Evolutionary conservation across 2,888 invertebrate species (phyloP).

Genomic region (Ormyrus nitidulus): DNA sequence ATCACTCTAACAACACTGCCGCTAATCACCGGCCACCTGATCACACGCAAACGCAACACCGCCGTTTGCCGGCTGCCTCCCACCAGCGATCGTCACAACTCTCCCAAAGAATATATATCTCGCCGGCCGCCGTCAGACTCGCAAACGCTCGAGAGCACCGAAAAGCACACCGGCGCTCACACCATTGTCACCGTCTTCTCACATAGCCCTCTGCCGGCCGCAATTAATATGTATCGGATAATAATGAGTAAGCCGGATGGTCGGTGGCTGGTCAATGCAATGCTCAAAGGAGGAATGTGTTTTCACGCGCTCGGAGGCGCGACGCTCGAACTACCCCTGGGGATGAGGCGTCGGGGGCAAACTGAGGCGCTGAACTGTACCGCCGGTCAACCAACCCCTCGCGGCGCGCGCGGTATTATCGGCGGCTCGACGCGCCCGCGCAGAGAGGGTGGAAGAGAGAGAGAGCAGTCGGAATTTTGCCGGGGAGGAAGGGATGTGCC

Average conservation of each 20-base stretch:
- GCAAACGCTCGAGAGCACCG: neutral
- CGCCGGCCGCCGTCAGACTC: neutral
- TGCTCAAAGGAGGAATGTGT: neutral
- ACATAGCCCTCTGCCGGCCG: no score
- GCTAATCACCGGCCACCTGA: neutral
- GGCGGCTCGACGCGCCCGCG: conserved; percentile 57
- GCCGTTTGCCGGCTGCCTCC: neutral
- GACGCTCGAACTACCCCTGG: conserved; percentile 65
- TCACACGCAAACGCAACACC: neutral
- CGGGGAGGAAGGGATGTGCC: conserved; percentile 10
- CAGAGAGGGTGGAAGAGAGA: neutral
- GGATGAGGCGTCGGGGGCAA: conserved; percentile 66
- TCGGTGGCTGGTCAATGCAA: no score
- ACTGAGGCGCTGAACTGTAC: conserved; percentile 64
- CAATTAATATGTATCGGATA: no score
- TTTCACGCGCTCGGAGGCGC: conserved; percentile 57
- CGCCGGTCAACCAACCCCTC: conserved; percentile 46
- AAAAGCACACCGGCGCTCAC: neutral
- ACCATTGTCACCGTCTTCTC: conserved; percentile 30
- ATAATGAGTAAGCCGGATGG: no score
- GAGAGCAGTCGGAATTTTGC: conserved; percentile 5
- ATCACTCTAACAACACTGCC: conserved; percentile 3
- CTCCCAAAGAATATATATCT: neutral
- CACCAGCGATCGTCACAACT: neutral
- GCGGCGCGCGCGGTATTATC: conserved; percentile 24